Evolutionary conservation across 2,113 vertebrate genomes (phyloP), one percentile per base, ranked within the genome.

Genomic region (Stigmatopora argus): DNA sequence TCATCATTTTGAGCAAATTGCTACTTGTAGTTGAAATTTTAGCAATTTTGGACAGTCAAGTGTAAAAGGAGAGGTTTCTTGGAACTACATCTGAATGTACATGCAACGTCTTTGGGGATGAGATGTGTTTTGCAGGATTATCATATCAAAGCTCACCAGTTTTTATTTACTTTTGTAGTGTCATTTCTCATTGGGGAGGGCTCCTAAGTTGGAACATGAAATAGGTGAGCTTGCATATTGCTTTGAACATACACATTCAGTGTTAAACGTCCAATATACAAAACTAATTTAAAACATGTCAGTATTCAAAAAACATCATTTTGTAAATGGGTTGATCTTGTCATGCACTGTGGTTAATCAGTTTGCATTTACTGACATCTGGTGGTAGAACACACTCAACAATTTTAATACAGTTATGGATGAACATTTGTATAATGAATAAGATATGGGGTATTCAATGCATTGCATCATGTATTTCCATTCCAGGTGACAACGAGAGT

Each of bases 351-450:
- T 60, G 35, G 26, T 35, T 13, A 68, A 81, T 69, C 53, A 55
- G 48, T 74, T 85, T 77, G 70, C 18, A 65, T 41, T 77, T 84
- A 78, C 83, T n/a, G 89, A 77, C 90, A 86, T 83, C 90, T 90
- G 82, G 86, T 84, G 90, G 89, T 77, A 15, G 57, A 60, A 64
- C 12, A 75, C 71, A 79, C 45, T 10, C 64, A 51, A 6, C 17
- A 1, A 31, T 31, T 3, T 7, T 44, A 23, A 62, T 62, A 47
- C 13, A 26, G 38, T 41, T 41, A 41, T 7, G 38, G 9, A 41
- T 41, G 38, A 10, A 41, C 2, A 41, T 41, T 7, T 8, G 7
- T 41, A 41, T 41, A 41, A 41, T 41, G 6, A 41, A 41, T 41
- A 41, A 7, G 9, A 41, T 41, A 41, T 41, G 38, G 7, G 1